phyloP scores from a whole-genome alignment of 2,113 vertebrate species.

The Parotia lawesii region DNA sequence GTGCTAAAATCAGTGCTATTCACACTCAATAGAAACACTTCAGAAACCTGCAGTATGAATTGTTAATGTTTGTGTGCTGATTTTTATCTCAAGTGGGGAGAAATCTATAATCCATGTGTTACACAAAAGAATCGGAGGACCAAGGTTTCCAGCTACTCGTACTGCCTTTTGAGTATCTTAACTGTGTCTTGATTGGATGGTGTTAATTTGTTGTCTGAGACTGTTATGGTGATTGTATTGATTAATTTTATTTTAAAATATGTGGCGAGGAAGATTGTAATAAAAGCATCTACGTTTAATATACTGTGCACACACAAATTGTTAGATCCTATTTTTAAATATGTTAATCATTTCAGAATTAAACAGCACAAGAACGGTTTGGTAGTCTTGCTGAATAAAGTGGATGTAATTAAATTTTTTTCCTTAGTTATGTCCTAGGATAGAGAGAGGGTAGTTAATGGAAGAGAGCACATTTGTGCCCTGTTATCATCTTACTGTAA shows the following conservation, averaged over 20 bases:
- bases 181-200: constrained; percentile 41
- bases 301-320: constrained; percentile 19
- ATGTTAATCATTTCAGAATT: constrained; percentile 10
- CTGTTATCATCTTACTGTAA: neutral
- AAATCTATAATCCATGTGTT: constrained; percentile 14
- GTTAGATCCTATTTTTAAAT: constrained; percentile 56
- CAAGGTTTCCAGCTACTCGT: constrained; percentile 58
- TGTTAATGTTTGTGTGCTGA: constrained; percentile 24
- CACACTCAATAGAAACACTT: neutral
- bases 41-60: neutral
- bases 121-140: neutral
- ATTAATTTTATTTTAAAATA: constrained; percentile 49
- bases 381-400: constrained; percentile 33
- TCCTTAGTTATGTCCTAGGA: neutral
- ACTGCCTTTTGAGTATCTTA: constrained; percentile 61
- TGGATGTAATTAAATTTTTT: constrained; percentile 25
- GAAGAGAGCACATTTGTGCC: neutral
- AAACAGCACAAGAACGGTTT: constrained; percentile 17
- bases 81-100: neutral
- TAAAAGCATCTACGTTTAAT: constrained; percentile 54
- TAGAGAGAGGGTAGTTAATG: neutral
- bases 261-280: constrained; percentile 67
- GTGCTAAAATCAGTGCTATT: neutral
- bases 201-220: constrained; percentile 55
- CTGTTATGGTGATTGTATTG: constrained; percentile 52